A percentile compares a stretch with the other conserved stretches of the same genome.
These are phyloP conservation scores for Drosophila lowei DNA, from an alignment of 1,140 invertebrate genomes.

Conservation along the genomic window DNA sequence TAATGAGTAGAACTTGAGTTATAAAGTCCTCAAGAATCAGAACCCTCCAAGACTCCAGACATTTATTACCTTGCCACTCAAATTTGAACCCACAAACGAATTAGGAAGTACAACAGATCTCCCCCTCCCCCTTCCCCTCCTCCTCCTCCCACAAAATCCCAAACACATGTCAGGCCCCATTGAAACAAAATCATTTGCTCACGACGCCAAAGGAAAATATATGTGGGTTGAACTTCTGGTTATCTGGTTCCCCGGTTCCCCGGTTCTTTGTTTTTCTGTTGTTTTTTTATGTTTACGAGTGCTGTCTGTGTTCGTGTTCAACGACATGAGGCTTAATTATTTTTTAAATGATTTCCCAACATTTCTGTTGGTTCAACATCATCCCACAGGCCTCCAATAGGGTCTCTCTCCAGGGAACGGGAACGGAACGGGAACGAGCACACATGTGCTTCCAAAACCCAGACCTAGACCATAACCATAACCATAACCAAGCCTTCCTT, in stretches of 20 bases:
- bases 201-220: background rate
- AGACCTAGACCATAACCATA: constrained; percentile 14
- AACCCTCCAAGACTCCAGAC: too few relatives aligned
- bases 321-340: constrained; percentile 70
- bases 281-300: constrained; percentile 9
- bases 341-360: constrained; percentile 70
- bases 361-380: constrained; percentile 16
- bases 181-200: constrained; percentile 32
- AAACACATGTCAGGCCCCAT: constrained; percentile 29
- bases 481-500: constrained; percentile 18
- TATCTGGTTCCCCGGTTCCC: background rate
- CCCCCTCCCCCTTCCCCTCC: background rate
- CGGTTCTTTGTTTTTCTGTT: too few relatives aligned
- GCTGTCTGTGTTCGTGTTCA: constrained; percentile 30
- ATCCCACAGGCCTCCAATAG: constrained; percentile 29
- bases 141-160: background rate
- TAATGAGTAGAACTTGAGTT: too few relatives aligned
- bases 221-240: constrained; percentile 23
- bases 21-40: too few relatives aligned
- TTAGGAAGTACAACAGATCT: background rate
- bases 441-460: constrained; percentile 22
- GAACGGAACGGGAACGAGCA: constrained; percentile 17
- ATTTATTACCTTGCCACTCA: too few relatives aligned
- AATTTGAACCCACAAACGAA: too few relatives aligned
- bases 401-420: constrained; percentile 12